Evolutionary conservation across 37 sponge, comb jelly and placozoan genomes (phyloP).

Genomic region (Halichondria panicea): DNA sequence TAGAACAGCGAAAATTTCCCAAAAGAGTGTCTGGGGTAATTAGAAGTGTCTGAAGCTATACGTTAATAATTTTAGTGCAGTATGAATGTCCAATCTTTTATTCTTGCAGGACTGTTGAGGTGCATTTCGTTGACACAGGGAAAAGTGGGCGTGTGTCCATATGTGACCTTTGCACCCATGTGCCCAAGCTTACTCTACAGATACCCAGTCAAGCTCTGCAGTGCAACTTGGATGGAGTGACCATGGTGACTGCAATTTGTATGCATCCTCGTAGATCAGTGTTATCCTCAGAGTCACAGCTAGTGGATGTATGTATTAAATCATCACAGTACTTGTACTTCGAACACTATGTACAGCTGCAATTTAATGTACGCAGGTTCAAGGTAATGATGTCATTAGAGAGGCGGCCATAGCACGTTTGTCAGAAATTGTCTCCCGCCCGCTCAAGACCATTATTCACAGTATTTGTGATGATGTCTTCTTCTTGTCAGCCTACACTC

Average conservation of each 20-base stretch:
- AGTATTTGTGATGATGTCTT: background rate
- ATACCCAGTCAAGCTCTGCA: conserved; percentile 19
- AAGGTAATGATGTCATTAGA: background rate
- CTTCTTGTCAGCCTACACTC: no score
- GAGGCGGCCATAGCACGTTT: conserved; percentile 13
- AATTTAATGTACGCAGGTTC: no score
- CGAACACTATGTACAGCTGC: no score
- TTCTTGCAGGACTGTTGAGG: conserved; percentile 1
- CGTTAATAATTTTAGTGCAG: no score
- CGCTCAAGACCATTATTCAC: conserved; percentile 5
- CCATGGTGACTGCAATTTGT: background rate
- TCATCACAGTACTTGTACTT: background rate
- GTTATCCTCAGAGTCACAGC: background rate
- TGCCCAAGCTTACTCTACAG: background rate
- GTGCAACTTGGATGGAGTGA: conserved; percentile 12
- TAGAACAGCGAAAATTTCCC: no score
- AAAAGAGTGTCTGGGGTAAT: no score
- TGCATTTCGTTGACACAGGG: conserved; percentile 20
- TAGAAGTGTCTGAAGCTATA: no score
- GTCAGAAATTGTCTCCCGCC: background rate
- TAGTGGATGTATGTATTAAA: background rate
- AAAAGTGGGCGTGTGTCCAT: background rate
- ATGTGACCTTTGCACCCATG: background rate
- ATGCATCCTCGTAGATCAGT: background rate
- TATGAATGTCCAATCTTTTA: no score